Conservation (phyloP, 2,113 vertebrate species). For the Tychaedon coryphoeus region DNA sequence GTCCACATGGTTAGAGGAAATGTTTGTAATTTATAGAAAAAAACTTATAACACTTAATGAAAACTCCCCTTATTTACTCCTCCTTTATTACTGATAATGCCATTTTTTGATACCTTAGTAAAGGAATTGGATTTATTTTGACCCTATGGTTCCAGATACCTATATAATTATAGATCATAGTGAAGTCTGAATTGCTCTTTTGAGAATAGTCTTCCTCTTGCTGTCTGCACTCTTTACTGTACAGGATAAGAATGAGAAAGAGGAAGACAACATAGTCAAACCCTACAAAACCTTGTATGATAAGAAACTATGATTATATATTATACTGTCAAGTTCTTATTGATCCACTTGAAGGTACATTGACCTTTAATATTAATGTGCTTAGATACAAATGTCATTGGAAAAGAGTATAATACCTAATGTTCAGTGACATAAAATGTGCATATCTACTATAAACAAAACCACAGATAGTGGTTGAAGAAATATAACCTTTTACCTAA, state of each 20-base stretch:
- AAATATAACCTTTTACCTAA: not conserved
- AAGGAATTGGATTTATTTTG: not conserved
- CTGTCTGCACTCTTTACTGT: not conserved
- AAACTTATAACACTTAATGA: not conserved
- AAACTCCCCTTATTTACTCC: not conserved
- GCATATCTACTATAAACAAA: not conserved
- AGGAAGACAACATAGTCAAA: not conserved
- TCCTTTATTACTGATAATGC: not conserved
- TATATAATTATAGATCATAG: not conserved
- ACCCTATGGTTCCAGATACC: not conserved
- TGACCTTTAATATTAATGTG: constrained; percentile 46
- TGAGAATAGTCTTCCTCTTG: not conserved
- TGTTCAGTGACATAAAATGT: constrained; percentile 29
- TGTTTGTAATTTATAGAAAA: not conserved
- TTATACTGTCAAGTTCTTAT: not conserved
- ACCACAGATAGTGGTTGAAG: not conserved
- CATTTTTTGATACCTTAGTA: not conserved
- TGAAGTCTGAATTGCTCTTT: not conserved
- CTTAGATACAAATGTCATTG: constrained; percentile 38
- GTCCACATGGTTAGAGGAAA: not conserved
- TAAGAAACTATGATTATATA: not conserved
- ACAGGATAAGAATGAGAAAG: not conserved
- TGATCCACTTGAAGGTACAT: constrained; percentile 36
- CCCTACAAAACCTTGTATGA: not conserved
- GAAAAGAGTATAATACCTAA: constrained; percentile 26